Evolutionary conservation across 2,113 vertebrate genomes (phyloP).

Genomic region (Gadus macrocephalus): DNA sequence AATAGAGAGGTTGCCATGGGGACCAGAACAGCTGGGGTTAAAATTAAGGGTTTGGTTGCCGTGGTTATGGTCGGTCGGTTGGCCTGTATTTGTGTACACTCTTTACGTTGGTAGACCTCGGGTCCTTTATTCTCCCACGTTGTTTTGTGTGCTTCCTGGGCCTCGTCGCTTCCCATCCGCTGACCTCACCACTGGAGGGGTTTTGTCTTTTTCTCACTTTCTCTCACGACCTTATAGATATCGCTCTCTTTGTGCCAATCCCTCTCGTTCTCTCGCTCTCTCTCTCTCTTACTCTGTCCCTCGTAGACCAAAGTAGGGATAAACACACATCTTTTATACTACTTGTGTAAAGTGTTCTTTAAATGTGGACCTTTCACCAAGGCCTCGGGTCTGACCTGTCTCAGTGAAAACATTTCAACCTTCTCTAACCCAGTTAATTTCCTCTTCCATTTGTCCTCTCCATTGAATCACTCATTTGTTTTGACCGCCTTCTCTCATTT

Average conservation of each 20-base stretch:
- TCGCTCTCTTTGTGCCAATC: background rate
- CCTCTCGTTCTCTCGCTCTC: background rate
- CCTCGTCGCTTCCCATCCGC: constrained; percentile 45
- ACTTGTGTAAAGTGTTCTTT: no score
- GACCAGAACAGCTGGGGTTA: constrained; percentile 57
- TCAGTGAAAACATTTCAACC: background rate
- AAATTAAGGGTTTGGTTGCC: constrained; percentile 55
- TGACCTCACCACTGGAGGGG: constrained; percentile 50
- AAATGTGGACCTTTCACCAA: no score
- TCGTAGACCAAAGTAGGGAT: background rate
- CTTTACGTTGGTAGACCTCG: constrained; percentile 43
- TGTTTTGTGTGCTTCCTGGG: constrained; percentile 29
- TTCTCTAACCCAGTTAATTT: background rate
- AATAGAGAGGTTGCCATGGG: constrained; percentile 61
- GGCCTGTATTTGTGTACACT: constrained; percentile 55
- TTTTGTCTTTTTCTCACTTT: constrained; percentile 39
- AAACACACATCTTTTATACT: no score
- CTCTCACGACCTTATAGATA: constrained; percentile 32
- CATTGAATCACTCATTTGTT: background rate
- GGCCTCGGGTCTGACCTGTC: no score
- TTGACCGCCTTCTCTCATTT: background rate
- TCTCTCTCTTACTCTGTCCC: background rate
- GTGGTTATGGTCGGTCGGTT: constrained; percentile 40
- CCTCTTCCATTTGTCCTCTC: background rate
- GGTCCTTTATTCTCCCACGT: constrained; percentile 26